phyloP scores from a whole-genome alignment of 2,888 invertebrate genomes.

The Lithophane semibrunnea region DNA sequence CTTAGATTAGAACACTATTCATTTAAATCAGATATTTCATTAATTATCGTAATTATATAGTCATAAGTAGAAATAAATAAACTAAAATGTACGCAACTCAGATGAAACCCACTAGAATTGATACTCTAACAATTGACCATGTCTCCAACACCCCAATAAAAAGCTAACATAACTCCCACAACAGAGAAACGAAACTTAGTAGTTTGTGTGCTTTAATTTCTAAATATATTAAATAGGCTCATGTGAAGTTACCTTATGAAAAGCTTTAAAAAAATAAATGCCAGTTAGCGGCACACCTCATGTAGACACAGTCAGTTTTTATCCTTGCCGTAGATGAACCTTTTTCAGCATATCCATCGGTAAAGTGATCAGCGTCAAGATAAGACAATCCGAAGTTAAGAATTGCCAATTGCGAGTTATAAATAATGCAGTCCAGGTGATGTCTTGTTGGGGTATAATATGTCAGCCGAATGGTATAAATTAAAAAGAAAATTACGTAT shows the following conservation, averaged over 20 bases:
- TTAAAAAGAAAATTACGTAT: slow-evolving; percentile 12
- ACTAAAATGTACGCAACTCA: slow-evolving; percentile 54
- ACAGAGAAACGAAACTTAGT: slow-evolving; percentile 53
- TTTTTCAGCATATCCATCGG: slow-evolving; percentile 7
- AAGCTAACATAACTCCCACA: slow-evolving; percentile 51
- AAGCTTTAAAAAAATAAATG: slow-evolving; percentile 73
- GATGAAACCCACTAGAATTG: slow-evolving; percentile 55
- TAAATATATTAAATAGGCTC: slow-evolving; percentile 63
- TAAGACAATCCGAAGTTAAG: slow-evolving; percentile 53
- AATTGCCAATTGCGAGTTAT: slow-evolving; percentile 52
- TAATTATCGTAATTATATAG: slow-evolving; percentile 18
- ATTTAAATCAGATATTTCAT: slow-evolving; percentile 36
- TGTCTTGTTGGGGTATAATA: slow-evolving; percentile 48
- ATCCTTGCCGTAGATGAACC: slow-evolving; percentile 3
- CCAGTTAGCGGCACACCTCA: slow-evolving; percentile 53
- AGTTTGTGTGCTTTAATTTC: slow-evolving; percentile 49
- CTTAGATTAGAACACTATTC: slow-evolving; percentile 32
- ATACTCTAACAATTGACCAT: slow-evolving; percentile 73
- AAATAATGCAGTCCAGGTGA: slow-evolving; percentile 32
- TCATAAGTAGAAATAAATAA: slow-evolving; percentile 39
- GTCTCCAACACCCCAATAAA: slow-evolving; percentile 57
- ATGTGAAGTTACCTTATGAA: slow-evolving; percentile 58
- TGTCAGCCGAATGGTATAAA: slow-evolving; percentile 21
- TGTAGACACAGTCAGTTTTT: slow-evolving; percentile 43
- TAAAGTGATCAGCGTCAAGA: slow-evolving; percentile 23